Conservation (phyloP, 2,797 vertebrate species). For the Synanceia verrucosa region DNA sequence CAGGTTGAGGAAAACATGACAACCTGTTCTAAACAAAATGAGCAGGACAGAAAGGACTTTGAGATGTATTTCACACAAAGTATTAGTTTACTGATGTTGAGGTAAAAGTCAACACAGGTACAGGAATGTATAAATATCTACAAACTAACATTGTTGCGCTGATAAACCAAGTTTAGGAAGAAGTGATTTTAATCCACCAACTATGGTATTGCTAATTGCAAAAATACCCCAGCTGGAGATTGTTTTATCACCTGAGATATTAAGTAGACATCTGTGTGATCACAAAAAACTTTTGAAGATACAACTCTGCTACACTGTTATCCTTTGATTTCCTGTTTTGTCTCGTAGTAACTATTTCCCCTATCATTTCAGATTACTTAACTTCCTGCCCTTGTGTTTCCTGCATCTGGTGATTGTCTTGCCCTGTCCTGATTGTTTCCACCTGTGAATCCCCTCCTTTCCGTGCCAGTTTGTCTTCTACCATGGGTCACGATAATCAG, state of each 20-base stretch:
- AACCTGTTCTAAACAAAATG: conserved; percentile 52
- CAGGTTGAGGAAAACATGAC: conserved; percentile 70
- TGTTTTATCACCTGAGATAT: not conserved
- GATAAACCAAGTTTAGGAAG: not conserved
- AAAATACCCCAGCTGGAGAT: no score
- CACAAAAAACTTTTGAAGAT: not conserved
- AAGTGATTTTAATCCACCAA: not conserved
- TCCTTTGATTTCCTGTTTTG: conserved; percentile 5
- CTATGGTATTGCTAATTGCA: not conserved
- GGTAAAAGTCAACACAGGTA: not conserved
- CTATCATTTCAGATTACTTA: no score
- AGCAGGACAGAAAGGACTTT: conserved; percentile 35
- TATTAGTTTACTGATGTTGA: not conserved
- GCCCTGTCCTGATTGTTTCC: no score
- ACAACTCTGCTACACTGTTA: not conserved
- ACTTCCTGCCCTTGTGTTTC: no score
- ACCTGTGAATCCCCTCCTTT: no score
- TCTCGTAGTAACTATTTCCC: no score
- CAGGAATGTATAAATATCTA: not conserved
- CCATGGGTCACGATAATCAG: no score
- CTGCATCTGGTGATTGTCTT: no score
- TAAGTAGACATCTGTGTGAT: not conserved
- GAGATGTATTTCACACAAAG: conserved; percentile 18
- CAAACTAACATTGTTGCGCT: not conserved
- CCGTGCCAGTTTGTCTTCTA: no score